Percentiles rank a stretch among this genome's conserved stretches.
phyloP scores from a whole-genome alignment of 1,140 invertebrate genomes.

The Oryctes rhinoceros region DNA sequence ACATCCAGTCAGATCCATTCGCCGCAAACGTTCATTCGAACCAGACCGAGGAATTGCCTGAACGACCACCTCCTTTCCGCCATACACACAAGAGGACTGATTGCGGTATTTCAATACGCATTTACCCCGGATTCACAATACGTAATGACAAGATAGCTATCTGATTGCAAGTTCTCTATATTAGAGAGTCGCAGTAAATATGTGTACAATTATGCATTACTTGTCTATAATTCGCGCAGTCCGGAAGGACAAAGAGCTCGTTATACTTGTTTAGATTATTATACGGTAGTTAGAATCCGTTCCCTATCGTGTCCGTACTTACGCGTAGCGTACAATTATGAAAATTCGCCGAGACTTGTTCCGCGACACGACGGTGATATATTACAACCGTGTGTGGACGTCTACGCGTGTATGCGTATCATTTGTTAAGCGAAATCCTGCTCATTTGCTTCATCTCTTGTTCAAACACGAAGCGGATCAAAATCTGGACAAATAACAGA shows the following conservation, averaged over 20 bases:
- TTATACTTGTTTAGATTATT: constrained; percentile 43
- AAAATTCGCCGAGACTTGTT: constrained; percentile 21
- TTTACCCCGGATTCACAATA: constrained; percentile 53
- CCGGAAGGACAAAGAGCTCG: constrained; percentile 47
- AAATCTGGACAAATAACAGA: constrained; percentile 30
- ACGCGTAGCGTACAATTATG: neutral
- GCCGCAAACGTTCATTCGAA: constrained; percentile 41
- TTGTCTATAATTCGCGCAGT: constrained; percentile 40
- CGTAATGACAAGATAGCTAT: constrained; percentile 56
- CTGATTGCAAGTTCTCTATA: constrained; percentile 49
- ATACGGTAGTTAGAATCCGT: constrained; percentile 11
- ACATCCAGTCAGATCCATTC: constrained; percentile 43
- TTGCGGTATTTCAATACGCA: constrained; percentile 56
- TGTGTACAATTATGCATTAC: constrained; percentile 50
- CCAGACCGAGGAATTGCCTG: constrained; percentile 48
- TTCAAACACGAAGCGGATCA: constrained; percentile 24
- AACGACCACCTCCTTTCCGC: constrained; percentile 42
- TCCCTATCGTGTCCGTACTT: neutral
- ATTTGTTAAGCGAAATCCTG: constrained; percentile 24
- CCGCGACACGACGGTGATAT: neutral
- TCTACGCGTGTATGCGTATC: constrained; percentile 9
- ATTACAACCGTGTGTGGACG: neutral
- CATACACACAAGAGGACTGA: constrained; percentile 50
- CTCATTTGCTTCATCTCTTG: constrained; percentile 32
- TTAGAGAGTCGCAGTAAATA: constrained; percentile 46